Percentiles rank a stretch among this genome's conserved stretches.
phyloP scores from a whole-genome alignment of 2,888 invertebrate species.

The Scaeva pyrastri region DNA sequence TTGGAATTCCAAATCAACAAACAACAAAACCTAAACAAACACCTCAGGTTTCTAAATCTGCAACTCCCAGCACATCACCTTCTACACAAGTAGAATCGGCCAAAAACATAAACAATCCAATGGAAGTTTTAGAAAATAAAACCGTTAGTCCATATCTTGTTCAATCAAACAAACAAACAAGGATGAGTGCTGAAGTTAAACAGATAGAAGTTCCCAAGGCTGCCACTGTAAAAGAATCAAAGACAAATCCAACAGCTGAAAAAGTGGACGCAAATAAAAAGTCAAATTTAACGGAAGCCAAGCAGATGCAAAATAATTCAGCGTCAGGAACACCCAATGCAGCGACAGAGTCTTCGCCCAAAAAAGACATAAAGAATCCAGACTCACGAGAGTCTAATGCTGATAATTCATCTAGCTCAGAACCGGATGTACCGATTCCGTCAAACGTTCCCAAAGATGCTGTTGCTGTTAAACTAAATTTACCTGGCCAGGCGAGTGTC shows the following conservation, averaged over 20 bases:
- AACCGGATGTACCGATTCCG: not conserved
- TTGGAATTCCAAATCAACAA: conserved; percentile 1
- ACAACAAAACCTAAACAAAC: not conserved
- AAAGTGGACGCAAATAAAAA: not conserved
- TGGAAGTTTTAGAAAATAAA: not conserved
- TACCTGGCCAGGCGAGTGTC: conserved; percentile 56
- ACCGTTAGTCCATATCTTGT: not conserved
- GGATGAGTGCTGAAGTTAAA: not conserved
- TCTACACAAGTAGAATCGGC: not conserved
- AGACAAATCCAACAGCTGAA: not conserved
- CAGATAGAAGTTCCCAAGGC: not conserved
- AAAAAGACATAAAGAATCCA: not conserved
- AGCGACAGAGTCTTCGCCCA: not conserved
- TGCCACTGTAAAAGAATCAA: not conserved
- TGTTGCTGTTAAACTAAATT: conserved; percentile 23
- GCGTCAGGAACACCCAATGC: not conserved
- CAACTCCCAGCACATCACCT: not conserved
- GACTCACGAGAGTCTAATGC: not conserved
- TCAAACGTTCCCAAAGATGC: conserved; percentile 25
- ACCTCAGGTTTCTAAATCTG: not conserved
- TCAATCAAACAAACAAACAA: conserved; percentile 1
- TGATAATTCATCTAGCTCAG: not conserved
- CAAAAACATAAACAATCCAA: not conserved
- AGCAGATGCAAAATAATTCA: not conserved
- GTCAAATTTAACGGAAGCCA: not conserved